These are phyloP conservation scores for Temnothorax rugatulus DNA, from an alignment of 2,888 invertebrate species.

Conservation along the genomic window DNA sequence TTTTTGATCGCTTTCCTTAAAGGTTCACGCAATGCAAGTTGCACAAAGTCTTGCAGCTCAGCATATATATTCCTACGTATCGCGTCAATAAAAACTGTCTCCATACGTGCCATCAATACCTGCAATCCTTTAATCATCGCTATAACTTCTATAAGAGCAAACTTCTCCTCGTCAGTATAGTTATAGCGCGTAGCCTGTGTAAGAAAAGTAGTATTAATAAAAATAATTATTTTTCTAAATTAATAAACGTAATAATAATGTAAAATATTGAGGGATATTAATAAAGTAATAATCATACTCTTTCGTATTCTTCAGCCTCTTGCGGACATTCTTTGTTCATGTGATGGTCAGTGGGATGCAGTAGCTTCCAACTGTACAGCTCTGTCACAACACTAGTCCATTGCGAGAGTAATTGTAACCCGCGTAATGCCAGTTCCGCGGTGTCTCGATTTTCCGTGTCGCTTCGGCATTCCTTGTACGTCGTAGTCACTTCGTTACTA, in stretches of 20 bases:
- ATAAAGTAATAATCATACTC: constrained; percentile 87
- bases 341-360: constrained; percentile 99
- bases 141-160: constrained; percentile 98
- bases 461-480: constrained; percentile 96
- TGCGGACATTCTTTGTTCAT: constrained; percentile 97
- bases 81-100: constrained; percentile 97
- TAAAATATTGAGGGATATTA: constrained; percentile 26
- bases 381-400: constrained; percentile 99
- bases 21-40: constrained; percentile 95
- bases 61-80: constrained; percentile 97
- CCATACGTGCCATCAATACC: constrained; percentile 98
- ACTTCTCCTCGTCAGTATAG: constrained; percentile 98
- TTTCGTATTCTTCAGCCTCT: constrained; percentile 99
- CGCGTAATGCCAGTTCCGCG: constrained; percentile 95
- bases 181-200: constrained; percentile 97
- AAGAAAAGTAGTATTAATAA: constrained; percentile 30
- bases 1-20: constrained; percentile 98
- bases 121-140: constrained; percentile 99
- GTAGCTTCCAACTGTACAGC: constrained; percentile 98
- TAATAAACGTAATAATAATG: background rate
- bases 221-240: constrained; percentile 7
- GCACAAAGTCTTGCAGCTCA: constrained; percentile 98
- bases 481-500: constrained; percentile 92
- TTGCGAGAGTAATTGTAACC: constrained; percentile 96
- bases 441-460: constrained; percentile 97